A percentile compares a stretch with the other conserved stretches of the same genome.
Conservation (phyloP, 2,888 invertebrate species). For the Melangyna quadrimaculata region DNA sequence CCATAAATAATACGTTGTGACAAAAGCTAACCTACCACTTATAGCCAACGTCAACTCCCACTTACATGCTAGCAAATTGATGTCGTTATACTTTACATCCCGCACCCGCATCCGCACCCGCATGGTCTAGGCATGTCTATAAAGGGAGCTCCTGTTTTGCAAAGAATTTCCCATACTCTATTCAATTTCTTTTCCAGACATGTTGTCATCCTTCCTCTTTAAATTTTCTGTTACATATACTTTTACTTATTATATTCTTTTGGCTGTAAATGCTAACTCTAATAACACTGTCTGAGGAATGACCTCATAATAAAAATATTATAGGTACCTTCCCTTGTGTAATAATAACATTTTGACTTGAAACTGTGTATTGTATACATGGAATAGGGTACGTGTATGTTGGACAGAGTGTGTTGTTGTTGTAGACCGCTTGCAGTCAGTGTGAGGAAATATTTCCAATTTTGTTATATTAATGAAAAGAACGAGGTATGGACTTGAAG, state of each 20-base stretch:
- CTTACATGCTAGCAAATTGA: slow-evolving; percentile 34
- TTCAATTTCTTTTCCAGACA: slow-evolving; percentile 1
- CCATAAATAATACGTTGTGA: slow-evolving; percentile 58
- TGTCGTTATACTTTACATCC: slow-evolving; percentile 23
- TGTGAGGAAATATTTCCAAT: neutral
- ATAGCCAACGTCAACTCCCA: slow-evolving; percentile 1
- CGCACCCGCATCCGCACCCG: too few relatives aligned
- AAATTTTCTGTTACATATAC: neutral
- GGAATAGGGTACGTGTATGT: neutral
- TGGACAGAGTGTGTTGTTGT: neutral
- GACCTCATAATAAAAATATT: slow-evolving; percentile 42
- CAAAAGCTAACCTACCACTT: slow-evolving; percentile 57
- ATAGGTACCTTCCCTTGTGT: neutral
- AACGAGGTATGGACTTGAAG: neutral
- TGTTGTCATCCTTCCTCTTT: slow-evolving; percentile 1
- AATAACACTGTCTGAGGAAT: slow-evolving; percentile 16
- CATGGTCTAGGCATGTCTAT: neutral
- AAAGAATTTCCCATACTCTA: neutral
- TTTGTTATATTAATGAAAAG: slow-evolving; percentile 9
- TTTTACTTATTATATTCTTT: neutral
- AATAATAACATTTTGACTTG: slow-evolving; percentile 10
- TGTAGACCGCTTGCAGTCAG: neutral
- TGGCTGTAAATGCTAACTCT: neutral
- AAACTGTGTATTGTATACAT: neutral
- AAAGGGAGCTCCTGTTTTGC: neutral